These are phyloP conservation scores for Catamblyrhynchus diadema DNA, from an alignment of 2,797 vertebrate genomes.

Conservation along the genomic window DNA sequence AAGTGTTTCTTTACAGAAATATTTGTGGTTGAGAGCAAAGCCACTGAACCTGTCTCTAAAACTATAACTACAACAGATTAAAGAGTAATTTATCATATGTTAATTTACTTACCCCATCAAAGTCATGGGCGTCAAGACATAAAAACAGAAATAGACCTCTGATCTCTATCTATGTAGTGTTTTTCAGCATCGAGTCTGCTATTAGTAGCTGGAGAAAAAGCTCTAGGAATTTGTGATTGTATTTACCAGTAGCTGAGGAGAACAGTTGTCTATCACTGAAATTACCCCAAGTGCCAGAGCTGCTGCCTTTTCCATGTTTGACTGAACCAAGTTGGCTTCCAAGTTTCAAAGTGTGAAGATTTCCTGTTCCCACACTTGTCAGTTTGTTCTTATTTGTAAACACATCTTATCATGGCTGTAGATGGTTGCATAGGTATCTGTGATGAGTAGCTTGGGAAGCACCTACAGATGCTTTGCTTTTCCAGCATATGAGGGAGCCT, in stretches of 20 bases:
- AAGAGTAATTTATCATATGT: conserved; percentile 44
- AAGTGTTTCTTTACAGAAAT: conserved; percentile 30
- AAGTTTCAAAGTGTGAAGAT: not conserved
- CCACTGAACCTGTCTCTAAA: conserved; percentile 6
- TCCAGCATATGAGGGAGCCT: not conserved
- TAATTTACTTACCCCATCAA: conserved; percentile 39
- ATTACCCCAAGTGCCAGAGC: not conserved
- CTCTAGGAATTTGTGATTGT: not conserved
- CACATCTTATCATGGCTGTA: not conserved
- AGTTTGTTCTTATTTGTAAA: not conserved
- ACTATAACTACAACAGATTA: conserved; percentile 20
- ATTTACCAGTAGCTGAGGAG: not conserved
- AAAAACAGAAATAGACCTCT: conserved; percentile 46
- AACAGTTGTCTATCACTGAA: not conserved
- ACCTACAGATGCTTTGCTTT: not conserved
- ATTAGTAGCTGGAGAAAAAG: not conserved
- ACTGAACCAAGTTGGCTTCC: not conserved
- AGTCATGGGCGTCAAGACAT: not conserved
- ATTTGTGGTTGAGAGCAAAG: conserved; percentile 11
- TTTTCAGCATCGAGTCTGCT: not conserved
- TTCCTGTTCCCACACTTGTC: not conserved
- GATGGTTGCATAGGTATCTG: not conserved
- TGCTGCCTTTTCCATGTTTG: not conserved
- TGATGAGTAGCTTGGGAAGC: not conserved
- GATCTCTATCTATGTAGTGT: conserved; percentile 32